phyloP scores from a whole-genome alignment of 2,797 vertebrate genomes.

The Arrhamphus sclerolepis region DNA sequence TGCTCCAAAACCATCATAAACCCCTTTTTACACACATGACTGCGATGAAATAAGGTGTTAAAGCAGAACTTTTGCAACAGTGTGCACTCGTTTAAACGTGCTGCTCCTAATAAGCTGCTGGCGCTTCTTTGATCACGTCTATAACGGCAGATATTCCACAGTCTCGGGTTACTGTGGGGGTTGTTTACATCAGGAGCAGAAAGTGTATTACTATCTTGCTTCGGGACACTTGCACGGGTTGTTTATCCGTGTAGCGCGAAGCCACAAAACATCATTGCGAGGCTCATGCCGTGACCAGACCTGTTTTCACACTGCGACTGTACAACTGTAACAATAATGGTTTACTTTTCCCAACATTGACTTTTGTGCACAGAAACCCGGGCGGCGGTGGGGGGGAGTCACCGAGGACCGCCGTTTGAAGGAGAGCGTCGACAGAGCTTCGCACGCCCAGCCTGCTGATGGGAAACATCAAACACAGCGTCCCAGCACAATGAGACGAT shows the following conservation, averaged over 20 bases:
- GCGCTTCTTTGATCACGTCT: not conserved
- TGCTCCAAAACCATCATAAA: too few species aligned
- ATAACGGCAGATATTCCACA: not conserved
- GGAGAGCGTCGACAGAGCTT: conserved; percentile 15
- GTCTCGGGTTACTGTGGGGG: not conserved
- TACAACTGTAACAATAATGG: not conserved
- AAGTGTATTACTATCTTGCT: conserved; percentile 6
- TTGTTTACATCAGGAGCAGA: conserved; percentile 15
- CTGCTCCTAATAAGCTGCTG: too few species aligned
- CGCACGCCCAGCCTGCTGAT: not conserved
- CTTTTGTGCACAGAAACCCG: too few species aligned
- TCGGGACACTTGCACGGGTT: conserved; percentile 5
- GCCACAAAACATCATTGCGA: conserved; percentile 3
- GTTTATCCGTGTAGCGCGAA: conserved; percentile 13
- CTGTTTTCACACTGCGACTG: not conserved
- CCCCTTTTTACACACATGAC: too few species aligned
- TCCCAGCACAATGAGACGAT: not conserved
- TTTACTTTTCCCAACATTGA: not conserved
- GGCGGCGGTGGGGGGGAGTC: not conserved
- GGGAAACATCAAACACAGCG: conserved; percentile 5
- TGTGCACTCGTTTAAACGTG: too few species aligned
- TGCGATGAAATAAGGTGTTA: too few species aligned
- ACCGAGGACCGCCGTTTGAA: conserved; percentile 4
- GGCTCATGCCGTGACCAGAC: not conserved
- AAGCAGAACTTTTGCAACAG: too few species aligned